These are phyloP conservation scores for Hiodon alosoides DNA, from an alignment of 2,113 vertebrate species.

Conservation along the genomic window DNA sequence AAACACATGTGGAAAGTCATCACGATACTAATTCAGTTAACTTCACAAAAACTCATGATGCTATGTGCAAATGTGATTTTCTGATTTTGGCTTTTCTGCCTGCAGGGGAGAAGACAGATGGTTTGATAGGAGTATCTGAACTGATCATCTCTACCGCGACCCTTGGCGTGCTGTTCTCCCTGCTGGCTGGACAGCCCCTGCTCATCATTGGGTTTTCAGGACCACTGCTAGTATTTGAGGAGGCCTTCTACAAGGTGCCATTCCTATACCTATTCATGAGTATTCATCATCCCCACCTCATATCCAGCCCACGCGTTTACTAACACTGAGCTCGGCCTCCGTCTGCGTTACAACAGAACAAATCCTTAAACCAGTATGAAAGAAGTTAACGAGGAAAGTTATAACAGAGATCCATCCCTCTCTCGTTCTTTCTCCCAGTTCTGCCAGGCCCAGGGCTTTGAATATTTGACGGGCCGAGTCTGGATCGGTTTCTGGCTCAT, in stretches of 20 bases:
- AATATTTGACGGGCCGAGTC: conserved; percentile 91
- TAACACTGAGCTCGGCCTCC: neutral
- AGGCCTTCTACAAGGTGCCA: conserved; percentile 89
- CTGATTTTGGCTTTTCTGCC: neutral
- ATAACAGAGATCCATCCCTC: too few relatives aligned
- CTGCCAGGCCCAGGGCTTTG: conserved; percentile 82
- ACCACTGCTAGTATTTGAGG: conserved; percentile 92
- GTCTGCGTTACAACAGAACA: neutral
- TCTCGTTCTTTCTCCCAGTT: conserved; percentile 62
- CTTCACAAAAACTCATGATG: too few relatives aligned
- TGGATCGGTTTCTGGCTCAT: conserved; percentile 98
- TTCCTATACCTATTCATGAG: neutral
- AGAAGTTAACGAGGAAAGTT: too few relatives aligned
- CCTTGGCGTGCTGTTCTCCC: conserved; percentile 85
- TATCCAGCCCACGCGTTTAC: neutral
- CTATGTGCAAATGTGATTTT: too few relatives aligned
- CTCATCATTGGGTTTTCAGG: conserved; percentile 96
- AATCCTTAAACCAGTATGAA: too few relatives aligned
- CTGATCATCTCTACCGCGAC: conserved; percentile 91
- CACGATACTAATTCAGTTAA: too few relatives aligned
- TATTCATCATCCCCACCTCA: neutral
- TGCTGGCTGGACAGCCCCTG: conserved; percentile 87
- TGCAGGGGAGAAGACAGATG: conserved; percentile 92
- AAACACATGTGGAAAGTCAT: too few relatives aligned
- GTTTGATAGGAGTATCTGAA: conserved; percentile 95